Base-by-base conservation (phyloP, 2,113 vertebrate species). In the Callocephalon fimbriatum region DNA sequence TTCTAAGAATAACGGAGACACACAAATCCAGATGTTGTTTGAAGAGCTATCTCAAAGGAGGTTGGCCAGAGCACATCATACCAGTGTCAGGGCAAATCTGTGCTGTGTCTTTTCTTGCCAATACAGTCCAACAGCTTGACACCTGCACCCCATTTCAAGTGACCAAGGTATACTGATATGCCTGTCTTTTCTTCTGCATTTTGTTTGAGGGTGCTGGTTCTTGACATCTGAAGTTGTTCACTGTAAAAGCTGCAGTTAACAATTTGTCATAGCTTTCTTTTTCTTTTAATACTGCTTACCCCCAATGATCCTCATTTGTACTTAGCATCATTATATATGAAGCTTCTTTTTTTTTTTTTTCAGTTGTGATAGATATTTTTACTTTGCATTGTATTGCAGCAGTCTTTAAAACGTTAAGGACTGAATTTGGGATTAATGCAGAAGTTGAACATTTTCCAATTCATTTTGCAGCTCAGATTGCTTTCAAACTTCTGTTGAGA, bases 41-140 rank as follows among this genome's bases (percentile, higher is more conserved):
- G 97, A 98, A 96, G 96, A 93, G 88, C 66, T 91, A 32, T 83
- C 88, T 96, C 78, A 89, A 93, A 97, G 77, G 66, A 78, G 38
- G 37, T 7, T 85, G 78, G 51, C 53, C 50, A 51, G 95, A 62
- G 67, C 89, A 87, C 77, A 91, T 85, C 61, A 63, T 86, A 86
- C 79, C 74, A 47, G 40, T 82, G 83, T 94, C 96, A 92, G 78
- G 78, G 67, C 96, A 89, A 71, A 79, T 62, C 58, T 67, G 6
- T 74, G 65, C 82, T 61, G 73, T 71, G 86, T 23, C 25, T 91
- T 94, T 95, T 95, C 71, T 37, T 94, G 89, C 50, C 96, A 51
- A 38, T 78, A 15, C 42, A 81, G 75, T 85, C 66, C 79, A 70
- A 27, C 75, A 91, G 78, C 82, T 96, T 90, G 86, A 94, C 32